Conservation (phyloP, 2,888 invertebrate species). For the Andrena bucephala region DNA sequence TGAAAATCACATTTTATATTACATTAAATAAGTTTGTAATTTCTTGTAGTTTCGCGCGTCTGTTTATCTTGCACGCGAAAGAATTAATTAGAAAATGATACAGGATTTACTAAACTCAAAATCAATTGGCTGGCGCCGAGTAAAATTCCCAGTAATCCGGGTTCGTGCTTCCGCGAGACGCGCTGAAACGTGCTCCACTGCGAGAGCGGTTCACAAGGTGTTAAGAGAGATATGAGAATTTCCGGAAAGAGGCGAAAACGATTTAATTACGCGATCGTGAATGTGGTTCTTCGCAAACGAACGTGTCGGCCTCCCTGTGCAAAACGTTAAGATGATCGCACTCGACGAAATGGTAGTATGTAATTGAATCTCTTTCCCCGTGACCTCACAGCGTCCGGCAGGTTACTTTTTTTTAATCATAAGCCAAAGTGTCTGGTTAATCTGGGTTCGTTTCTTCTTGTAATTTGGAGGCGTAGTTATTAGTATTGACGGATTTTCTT, state of each 20-base stretch:
- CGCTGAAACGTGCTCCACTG: conserved; percentile 17
- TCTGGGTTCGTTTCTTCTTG: neutral
- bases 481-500: no score
- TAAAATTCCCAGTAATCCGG: neutral
- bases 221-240: conserved; percentile 28
- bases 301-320: neutral
- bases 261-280: conserved; percentile 29
- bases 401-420: neutral
- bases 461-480: no score
- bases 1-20: no score
- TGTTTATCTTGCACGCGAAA: no score
- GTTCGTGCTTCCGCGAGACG: neutral
- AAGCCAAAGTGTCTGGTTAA: neutral
- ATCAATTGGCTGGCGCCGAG: neutral
- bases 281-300: conserved; percentile 28
- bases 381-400: neutral
- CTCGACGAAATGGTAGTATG: conserved; percentile 5
- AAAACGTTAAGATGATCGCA: conserved; percentile 25
- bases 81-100: no score
- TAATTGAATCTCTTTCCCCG: conserved; percentile 16
- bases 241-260: conserved; percentile 19
- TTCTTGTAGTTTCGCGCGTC: no score
- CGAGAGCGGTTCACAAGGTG: conserved; percentile 22
- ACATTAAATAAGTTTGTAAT: no score
- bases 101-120: neutral